Base-by-base conservation (phyloP, 2,797 vertebrate genomes). In the Yasuhikotakia modesta region DNA sequence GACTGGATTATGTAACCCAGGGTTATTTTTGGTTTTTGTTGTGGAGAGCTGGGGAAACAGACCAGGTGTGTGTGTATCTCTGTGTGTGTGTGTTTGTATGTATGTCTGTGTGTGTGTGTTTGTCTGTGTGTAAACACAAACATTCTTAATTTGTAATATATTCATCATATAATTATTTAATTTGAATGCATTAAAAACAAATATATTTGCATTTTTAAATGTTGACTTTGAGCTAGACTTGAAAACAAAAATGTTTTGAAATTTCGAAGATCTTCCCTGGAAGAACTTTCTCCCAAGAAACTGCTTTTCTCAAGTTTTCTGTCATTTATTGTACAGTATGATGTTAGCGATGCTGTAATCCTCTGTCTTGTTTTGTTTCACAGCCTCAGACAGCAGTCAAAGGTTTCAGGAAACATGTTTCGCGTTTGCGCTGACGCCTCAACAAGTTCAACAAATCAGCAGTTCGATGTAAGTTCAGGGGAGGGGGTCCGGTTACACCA, bases 331-430 rank as follows among this genome's bases (percentile, higher is more conserved):
- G 17, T 24, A 8, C 69, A 16, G 46, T 35, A 16, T 14, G 1
- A 58, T 60, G 11, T 53, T 43, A 3, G 39, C 13, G 1, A 6
- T 46, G 46, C n/a, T 63, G 16, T 35, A 58, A 5, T 79, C 65
- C 63, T 76, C 35, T 11, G 32, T 78, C 58, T 39, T 74, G 24
- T 64, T 27, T 71, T 77, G 83, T 82, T 87, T 86, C 83, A 46
- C 83, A 99, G 96, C 94, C 84, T 97, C 96, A 85, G 97, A 99
- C 90, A 99, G 95, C 87, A 96, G 93, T 89, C 97, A 99, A 86
- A 93, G 97, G 74, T 99, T 99, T 94, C 97, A 98, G 89, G 97
- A 99, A 94, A 98, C 97, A 74, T 99, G 97, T 90, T 99, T 97
- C 85, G 97, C 97, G 3, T 99, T 99, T 84, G 97, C 97, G 63